Evolutionary conservation across 2,797 vertebrate species (phyloP).

Genomic region (Sylvia borin): DNA sequence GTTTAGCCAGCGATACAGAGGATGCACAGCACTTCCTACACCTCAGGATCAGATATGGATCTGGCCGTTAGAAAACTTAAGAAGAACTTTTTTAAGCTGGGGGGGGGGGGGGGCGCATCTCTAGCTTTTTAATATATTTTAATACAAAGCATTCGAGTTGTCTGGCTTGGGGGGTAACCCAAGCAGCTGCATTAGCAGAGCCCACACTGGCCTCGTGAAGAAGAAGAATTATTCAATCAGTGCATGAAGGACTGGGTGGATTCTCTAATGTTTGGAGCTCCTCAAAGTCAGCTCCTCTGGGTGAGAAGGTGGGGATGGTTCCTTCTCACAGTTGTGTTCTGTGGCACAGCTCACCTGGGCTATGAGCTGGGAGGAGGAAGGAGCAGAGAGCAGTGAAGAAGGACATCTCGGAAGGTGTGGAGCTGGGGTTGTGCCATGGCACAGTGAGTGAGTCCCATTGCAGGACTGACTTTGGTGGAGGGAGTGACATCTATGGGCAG

Average conservation of each 20-base stretch:
- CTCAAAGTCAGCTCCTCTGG: background rate
- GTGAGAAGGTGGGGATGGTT: background rate
- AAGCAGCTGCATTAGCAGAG: background rate
- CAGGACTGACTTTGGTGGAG: background rate
- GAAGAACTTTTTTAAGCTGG: background rate
- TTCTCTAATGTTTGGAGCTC: background rate
- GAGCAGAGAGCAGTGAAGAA: background rate
- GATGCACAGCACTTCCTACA: background rate
- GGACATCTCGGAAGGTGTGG: background rate
- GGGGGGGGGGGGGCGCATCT: background rate
- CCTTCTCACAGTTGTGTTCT: background rate
- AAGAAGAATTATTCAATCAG: background rate
- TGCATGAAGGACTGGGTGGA: background rate
- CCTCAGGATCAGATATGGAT: rapidly evolving
- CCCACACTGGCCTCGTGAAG: background rate
- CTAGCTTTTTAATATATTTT: background rate
- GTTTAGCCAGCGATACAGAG: background rate
- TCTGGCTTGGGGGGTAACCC: background rate
- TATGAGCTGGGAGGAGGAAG: background rate
- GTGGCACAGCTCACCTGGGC: background rate
- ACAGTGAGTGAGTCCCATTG: rapidly evolving
- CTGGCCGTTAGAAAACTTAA: background rate
- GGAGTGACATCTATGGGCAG: background rate
- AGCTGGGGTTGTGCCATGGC: background rate
- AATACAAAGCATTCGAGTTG: background rate